These are phyloP conservation scores for Cynoglossus semilaevis DNA, from an alignment of 2,113 vertebrate species.

Conservation along the genomic window DNA sequence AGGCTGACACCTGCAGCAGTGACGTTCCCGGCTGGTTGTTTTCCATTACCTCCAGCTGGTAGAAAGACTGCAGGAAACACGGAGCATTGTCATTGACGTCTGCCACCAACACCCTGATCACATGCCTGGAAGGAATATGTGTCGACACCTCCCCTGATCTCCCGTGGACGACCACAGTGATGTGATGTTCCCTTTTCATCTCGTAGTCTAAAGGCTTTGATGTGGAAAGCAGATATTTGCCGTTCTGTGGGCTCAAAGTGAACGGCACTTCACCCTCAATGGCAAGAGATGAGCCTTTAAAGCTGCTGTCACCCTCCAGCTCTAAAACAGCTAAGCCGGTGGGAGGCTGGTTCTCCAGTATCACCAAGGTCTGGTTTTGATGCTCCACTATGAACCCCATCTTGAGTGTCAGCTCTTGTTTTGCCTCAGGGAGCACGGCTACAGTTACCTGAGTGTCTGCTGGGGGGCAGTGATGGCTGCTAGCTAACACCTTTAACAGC, in stretches of 20 bases:
- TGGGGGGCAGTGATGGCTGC: slow-evolving; percentile 65
- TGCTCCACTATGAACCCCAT: slow-evolving; percentile 74
- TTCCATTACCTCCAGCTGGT: slow-evolving; percentile 68
- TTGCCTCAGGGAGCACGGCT: slow-evolving; percentile 58
- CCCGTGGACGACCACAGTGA: slow-evolving; percentile 55
- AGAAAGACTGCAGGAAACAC: slow-evolving; percentile 58
- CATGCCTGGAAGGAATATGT: slow-evolving; percentile 22
- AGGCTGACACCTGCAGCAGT: slow-evolving; percentile 64
- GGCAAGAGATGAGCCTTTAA: slow-evolving; percentile 57
- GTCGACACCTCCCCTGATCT: slow-evolving; percentile 30
- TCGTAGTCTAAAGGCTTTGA: slow-evolving; percentile 77
- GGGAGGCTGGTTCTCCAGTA: slow-evolving; percentile 76
- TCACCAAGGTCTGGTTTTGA: slow-evolving; percentile 69
- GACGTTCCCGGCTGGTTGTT: slow-evolving; percentile 67
- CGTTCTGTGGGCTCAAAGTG: slow-evolving; percentile 69
- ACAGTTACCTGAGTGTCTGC: slow-evolving; percentile 69
- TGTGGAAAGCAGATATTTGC: slow-evolving; percentile 77
- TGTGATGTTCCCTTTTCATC: slow-evolving; percentile 60
- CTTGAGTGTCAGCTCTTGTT: slow-evolving; percentile 61
- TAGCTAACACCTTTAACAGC: slow-evolving; percentile 70
- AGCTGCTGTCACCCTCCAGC: slow-evolving; percentile 59
- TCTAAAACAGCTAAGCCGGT: slow-evolving; percentile 73
- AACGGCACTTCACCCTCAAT: slow-evolving; percentile 73
- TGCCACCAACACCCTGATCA: slow-evolving; percentile 65
- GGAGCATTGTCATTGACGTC: slow-evolving; percentile 78